Conservation (phyloP, 1,140 invertebrate species). For the Trichonephila clavata region DNA sequence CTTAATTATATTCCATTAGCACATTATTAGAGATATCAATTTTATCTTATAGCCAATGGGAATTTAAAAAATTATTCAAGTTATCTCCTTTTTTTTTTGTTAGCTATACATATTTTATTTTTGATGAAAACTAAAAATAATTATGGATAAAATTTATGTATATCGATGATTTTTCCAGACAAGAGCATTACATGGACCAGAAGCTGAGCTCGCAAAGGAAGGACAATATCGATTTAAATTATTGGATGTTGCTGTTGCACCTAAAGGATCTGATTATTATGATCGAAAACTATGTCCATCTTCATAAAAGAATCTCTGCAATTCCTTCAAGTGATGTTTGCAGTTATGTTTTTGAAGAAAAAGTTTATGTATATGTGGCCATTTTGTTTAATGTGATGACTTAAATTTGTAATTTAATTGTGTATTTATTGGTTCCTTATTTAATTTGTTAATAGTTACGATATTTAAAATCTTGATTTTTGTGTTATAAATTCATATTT, state of each 20-base stretch:
- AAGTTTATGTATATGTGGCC: neutral
- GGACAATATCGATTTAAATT: slow-evolving; percentile 85
- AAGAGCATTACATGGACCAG: slow-evolving; percentile 85
- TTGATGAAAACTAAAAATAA: too few relatives aligned
- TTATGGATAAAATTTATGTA: neutral
- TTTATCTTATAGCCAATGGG: too few relatives aligned
- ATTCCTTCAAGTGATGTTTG: neutral
- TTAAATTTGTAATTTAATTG: neutral
- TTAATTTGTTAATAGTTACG: neutral
- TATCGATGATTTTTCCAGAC: slow-evolving; percentile 72
- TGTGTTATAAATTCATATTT: too few relatives aligned
- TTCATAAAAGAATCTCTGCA: slow-evolving; percentile 20
- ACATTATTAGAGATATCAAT: too few relatives aligned
- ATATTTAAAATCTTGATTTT: neutral
- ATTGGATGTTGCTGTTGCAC: slow-evolving; percentile 82
- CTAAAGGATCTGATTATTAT: slow-evolving; percentile 78
- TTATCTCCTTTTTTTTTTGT: too few relatives aligned
- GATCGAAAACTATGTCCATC: slow-evolving; percentile 74
- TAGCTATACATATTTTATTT: too few relatives aligned
- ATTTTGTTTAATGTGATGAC: slow-evolving; percentile 19
- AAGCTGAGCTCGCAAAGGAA: slow-evolving; percentile 83
- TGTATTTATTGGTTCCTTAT: neutral
- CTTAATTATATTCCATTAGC: too few relatives aligned
- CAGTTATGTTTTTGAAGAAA: neutral
- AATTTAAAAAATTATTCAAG: too few relatives aligned